phyloP scores from a whole-genome alignment of 2,797 vertebrate genomes.

The Xenopus petersii region DNA sequence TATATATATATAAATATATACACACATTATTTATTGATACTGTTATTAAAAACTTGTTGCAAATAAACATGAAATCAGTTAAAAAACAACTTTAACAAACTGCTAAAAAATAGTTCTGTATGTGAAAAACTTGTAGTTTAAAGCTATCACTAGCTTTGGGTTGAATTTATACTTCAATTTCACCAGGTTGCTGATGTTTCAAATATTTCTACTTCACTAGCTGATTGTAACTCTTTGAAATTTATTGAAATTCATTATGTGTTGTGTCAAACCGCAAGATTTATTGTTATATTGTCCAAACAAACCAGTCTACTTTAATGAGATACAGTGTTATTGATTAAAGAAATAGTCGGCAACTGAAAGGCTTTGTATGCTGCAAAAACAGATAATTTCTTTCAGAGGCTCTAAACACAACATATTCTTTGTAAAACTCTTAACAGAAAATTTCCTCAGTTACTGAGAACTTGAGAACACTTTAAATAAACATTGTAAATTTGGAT shows the following conservation, averaged over 20 bases:
- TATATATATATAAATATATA: no score
- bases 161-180: constrained; percentile 48
- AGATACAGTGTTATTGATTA: constrained; percentile 49
- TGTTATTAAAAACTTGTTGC: no score
- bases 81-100: constrained; percentile 3
- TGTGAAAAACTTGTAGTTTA: constrained; percentile 29
- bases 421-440: not conserved
- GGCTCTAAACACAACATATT: constrained; percentile 22
- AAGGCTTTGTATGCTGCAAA: constrained; percentile 37
- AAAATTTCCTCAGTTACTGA: not conserved
- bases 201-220: constrained; percentile 42
- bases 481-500: no score
- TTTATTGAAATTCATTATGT: constrained; percentile 50
- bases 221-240: constrained; percentile 48
- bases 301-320: constrained; percentile 48
- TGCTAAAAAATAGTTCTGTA: constrained; percentile 4
- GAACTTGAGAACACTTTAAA: no score
- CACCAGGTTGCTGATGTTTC: constrained; percentile 45
- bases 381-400: constrained; percentile 31
- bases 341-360: constrained; percentile 46
- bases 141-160: constrained; percentile 30
- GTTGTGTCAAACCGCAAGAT: constrained; percentile 47
- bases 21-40: no score
- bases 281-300: constrained; percentile 48
- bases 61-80: no score